phyloP scores from a whole-genome alignment of 2,113 vertebrate genomes.

The Podarcis cretensis region DNA sequence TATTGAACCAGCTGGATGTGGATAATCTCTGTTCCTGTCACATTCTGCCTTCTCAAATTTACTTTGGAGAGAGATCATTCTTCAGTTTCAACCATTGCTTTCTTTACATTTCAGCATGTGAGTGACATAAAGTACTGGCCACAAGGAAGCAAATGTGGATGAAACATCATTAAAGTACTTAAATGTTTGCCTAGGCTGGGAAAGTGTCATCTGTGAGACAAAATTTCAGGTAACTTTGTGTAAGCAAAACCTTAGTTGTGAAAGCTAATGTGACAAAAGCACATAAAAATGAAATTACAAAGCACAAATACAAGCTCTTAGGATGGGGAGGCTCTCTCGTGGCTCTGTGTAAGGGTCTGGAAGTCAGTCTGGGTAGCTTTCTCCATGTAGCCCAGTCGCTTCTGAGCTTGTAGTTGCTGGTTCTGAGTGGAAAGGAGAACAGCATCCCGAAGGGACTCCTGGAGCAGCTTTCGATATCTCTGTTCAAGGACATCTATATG shows the following conservation, averaged over 20 bases:
- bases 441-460: conserved; percentile 77
- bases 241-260: not conserved
- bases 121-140: not conserved
- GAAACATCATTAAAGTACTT: not conserved
- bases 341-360: rapidly evolving
- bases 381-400: conserved; percentile 28
- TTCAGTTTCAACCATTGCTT: not conserved
- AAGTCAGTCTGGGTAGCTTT: conserved; percentile 44
- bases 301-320: not conserved
- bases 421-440: conserved; percentile 77
- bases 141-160: too few species aligned
- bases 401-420: conserved; percentile 76
- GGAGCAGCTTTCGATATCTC: conserved; percentile 74
- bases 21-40: not conserved
- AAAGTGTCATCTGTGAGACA: not conserved
- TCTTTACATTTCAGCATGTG: not conserved
- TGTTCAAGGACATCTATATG: conserved; percentile 73
- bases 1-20: not conserved
- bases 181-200: not conserved
- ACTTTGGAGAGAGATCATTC: not conserved
- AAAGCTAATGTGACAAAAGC: not conserved
- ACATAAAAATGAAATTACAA: not conserved
- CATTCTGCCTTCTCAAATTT: too few species aligned
- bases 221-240: too few species aligned
- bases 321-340: not conserved